Evolutionary conservation across 2,888 invertebrate genomes (phyloP), one percentile per base, ranked within the genome.

Genomic region (Trissolcus japonicus): DNA sequence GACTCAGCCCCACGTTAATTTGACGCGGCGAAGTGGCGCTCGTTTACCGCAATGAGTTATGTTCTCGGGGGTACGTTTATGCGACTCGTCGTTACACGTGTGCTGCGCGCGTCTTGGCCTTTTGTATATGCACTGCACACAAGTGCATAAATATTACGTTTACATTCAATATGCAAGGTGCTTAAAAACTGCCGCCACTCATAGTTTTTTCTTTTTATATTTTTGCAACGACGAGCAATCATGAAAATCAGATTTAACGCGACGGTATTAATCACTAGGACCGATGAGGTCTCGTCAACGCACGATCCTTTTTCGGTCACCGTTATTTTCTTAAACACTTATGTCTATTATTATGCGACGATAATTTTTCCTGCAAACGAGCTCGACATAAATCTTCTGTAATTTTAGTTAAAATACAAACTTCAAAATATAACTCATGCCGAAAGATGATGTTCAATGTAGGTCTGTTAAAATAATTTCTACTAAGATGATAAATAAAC

Each of bases 1-100:
- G 61, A 68, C 77, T 79, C 80, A 75, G 80, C 80, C 79, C 75
- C 74, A 77, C 83, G 83, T 85, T 85, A 86, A 85, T 85, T 84
- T 82, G 85, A 85, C 83, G 82, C 82, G 83, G 82, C 79, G 80
- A 82, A 82, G 83, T 82, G 83, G 80, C 81, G 81, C 82, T 83
- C 83, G 85, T 83, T 86, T 85, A 84, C 82, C 79, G 83, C 84
- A 82, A 85, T 85, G 84, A 85, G 82, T 85, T 85, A 85, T 84
- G 83, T 83, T 84, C 83, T 83, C 82, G 81, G 79, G 81, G 81
- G 83, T 82, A 82, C 82, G 80, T 83, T 84, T 82, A 82, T 83
- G 78, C 80, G 82, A 82, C 81, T 80, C 81, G 81, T 80, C 79
- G 80, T 82, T 83, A 80, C 80, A 80, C 80, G 74, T 79, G 71